Conservation (phyloP, 1,140 invertebrate genomes). For the Paracyclopina nana region DNA sequence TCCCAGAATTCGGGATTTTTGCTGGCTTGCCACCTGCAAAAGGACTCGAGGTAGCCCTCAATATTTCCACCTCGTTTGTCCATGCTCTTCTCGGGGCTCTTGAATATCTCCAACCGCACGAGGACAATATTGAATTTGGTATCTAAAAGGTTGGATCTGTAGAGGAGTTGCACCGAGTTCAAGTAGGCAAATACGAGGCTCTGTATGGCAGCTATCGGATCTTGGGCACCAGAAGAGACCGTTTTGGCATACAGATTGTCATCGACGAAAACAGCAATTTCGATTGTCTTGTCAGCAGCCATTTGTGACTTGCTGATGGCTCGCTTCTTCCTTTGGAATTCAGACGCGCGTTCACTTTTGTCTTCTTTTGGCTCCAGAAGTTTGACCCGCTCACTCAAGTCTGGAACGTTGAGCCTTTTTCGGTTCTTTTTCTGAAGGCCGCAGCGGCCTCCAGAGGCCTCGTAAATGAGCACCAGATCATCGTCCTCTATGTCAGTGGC, state of each 20-base stretch:
- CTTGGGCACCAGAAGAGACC: background rate
- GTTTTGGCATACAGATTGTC: background rate
- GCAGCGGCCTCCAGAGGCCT: background rate
- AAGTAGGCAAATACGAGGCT: background rate
- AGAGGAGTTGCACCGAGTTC: slow-evolving; percentile 20
- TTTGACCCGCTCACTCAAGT: too few species aligned
- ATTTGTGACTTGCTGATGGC: too few species aligned
- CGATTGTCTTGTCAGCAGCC: background rate
- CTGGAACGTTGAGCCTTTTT: too few species aligned
- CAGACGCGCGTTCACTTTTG: too few species aligned
- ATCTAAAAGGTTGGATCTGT: slow-evolving; percentile 19
- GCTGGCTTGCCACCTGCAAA: slow-evolving; percentile 26
- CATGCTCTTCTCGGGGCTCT: slow-evolving; percentile 9
- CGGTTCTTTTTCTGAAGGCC: background rate
- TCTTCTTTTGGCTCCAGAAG: too few species aligned
- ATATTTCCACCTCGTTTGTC: slow-evolving; percentile 20
- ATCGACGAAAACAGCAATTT: background rate
- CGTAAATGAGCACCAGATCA: too few species aligned
- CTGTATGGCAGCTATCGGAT: background rate
- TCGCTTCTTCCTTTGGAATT: too few species aligned
- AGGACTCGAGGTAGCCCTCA: slow-evolving; percentile 24
- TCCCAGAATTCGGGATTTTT: slow-evolving; percentile 18
- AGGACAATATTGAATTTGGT: slow-evolving; percentile 19
- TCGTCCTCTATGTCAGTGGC: too few species aligned
- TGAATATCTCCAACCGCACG: slow-evolving; percentile 20